Base-by-base conservation (phyloP, 30 jellyfish, hydroid and myxozoan species). In the Aurelia aurita region DNA sequence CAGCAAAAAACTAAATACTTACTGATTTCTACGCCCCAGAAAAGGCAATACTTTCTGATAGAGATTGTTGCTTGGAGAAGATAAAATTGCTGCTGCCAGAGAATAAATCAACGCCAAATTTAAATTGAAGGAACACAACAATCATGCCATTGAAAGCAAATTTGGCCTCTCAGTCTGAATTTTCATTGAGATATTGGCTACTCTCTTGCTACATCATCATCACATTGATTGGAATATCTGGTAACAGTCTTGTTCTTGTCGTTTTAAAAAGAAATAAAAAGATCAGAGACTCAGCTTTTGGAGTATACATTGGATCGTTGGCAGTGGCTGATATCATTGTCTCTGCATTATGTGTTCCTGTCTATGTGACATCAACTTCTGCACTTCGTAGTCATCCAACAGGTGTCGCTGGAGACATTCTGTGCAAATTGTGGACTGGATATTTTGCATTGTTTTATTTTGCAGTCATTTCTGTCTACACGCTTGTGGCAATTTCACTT, bases 251-350 rank as follows among this genome's bases (percentile, higher is more conserved):
- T n/a, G 84, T 82, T 6, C 35, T 82, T 4, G 45, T 27, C 1
- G 92, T 82, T 22, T 20, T 82, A 14, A 21, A 15, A 9, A 45
- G 49, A 27, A 26, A 57, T 8, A 18, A 35, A 32, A 39, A 46
- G 20, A 43, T 82, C 80, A 82, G 87, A 44, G 20, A 75, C 49
- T 53, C 92, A 28, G 92, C 79, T 20, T 82, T 82, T 45, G 86
- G 92, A 1, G 79, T 69, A 2, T 82, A 82, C 86, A 54, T 82
- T 25, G 79, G 77, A 27, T 46, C 86, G 34, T 27, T 82, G 68
- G 92, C 92, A 4, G 27, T 82, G 19, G 70, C 92, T 26, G 92
- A 82, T 29, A 23, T 82, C 18, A 23, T 82, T 3, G 86, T 82
- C 27, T n/a, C 92, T 7, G 34, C 68, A 16, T 4, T 82, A 44